Conservation (phyloP, 2,888 invertebrate species). For the Drosophila colorata region DNA sequence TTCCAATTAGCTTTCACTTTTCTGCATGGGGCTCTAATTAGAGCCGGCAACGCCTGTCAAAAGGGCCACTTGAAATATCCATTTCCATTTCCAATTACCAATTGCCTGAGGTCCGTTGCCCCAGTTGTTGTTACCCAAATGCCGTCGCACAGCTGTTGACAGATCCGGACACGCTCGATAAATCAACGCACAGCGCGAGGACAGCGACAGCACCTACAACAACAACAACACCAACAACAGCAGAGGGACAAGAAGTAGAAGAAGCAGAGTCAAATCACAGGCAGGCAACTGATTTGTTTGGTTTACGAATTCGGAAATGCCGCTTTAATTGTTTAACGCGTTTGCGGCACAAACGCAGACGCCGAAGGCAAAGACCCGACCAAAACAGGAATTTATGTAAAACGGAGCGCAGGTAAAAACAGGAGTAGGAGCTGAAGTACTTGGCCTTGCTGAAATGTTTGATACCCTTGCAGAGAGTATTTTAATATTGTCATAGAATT, state of each 20-base stretch:
- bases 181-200: conserved; percentile 55
- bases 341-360: conserved; percentile 20
- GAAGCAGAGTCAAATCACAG: conserved; percentile 6
- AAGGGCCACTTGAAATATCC: conserved; percentile 30
- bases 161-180: conserved; percentile 55
- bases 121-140: conserved; percentile 40
- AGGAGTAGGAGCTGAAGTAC: conserved; percentile 24
- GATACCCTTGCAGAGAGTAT: background rate
- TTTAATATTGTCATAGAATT: background rate
- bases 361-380: background rate
- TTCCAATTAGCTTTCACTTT: conserved; percentile 65
- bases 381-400: conserved; percentile 30
- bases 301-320: conserved; percentile 56
- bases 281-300: conserved; percentile 58
- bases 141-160: conserved; percentile 49
- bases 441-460: conserved; percentile 28
- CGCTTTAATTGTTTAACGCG: conserved; percentile 65
- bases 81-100: conserved; percentile 32
- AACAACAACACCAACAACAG: conserved; percentile 31
- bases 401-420: conserved; percentile 9
- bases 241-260: background rate
- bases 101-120: conserved; percentile 17
- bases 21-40: conserved; percentile 47
- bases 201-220: conserved; percentile 28
- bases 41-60: conserved; percentile 34